Evolutionary conservation across 2,888 invertebrate genomes (phyloP).

Genomic region (Isotomurus palustris): DNA sequence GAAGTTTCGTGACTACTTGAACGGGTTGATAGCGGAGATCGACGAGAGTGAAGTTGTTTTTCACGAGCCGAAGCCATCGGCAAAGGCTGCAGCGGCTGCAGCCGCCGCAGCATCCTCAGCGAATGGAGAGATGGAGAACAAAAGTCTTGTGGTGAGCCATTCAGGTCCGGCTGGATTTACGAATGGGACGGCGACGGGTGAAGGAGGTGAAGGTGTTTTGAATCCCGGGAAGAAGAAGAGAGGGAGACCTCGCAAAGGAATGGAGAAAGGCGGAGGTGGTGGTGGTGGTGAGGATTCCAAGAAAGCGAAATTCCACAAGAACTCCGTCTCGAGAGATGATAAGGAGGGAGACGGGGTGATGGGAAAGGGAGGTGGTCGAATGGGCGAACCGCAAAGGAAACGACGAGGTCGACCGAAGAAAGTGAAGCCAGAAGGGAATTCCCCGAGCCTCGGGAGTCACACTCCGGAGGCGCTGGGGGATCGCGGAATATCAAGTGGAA

Average conservation of each 20-base stretch:
- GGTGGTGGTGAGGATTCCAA: slow-evolving; percentile 3
- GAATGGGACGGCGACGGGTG: slow-evolving; percentile 27
- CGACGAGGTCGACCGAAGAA: slow-evolving; percentile 85
- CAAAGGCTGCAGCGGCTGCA: slow-evolving; percentile 14
- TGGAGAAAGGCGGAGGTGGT: slow-evolving; percentile 40
- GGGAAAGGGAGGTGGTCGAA: background rate
- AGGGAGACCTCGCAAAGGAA: slow-evolving; percentile 57
- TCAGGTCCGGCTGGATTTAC: too few relatives aligned
- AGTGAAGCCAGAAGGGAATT: slow-evolving; percentile 61
- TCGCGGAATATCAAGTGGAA: slow-evolving; percentile 35
- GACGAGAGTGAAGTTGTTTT: slow-evolving; percentile 85
- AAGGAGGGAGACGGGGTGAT: background rate
- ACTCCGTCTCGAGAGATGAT: slow-evolving; percentile 3
- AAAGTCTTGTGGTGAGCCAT: slow-evolving; percentile 16
- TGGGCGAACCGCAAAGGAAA: slow-evolving; percentile 53
- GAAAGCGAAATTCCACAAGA: slow-evolving; percentile 1
- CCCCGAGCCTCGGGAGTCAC: slow-evolving; percentile 52
- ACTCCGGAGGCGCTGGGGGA: slow-evolving; percentile 39
- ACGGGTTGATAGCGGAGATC: slow-evolving; percentile 75
- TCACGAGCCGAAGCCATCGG: slow-evolving; percentile 54
- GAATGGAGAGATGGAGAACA: slow-evolving; percentile 15
- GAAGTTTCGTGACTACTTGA: slow-evolving; percentile 89
- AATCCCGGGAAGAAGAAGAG: slow-evolving; percentile 75
- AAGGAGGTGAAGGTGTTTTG: slow-evolving; percentile 9
- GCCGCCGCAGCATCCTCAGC: slow-evolving; percentile 12